Conservation (phyloP, 2,113 vertebrate species). For the Trochalopteron elliotii region DNA sequence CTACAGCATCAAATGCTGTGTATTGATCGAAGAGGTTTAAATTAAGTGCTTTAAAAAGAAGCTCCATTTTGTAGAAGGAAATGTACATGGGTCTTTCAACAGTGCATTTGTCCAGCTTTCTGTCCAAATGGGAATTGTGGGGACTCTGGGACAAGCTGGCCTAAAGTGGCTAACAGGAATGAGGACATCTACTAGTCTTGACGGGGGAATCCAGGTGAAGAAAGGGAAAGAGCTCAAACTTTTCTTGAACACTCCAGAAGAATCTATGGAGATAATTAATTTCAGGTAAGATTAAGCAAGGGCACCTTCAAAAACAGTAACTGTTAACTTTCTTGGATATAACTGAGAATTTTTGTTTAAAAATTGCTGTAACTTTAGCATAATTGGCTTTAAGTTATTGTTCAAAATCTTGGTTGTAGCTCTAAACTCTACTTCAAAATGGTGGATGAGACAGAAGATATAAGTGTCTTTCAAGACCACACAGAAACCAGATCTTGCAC, state of each 20-base stretch:
- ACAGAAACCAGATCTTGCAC: constrained; percentile 77
- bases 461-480: constrained; percentile 59
- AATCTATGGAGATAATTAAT: constrained; percentile 81
- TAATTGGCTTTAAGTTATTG: neutral
- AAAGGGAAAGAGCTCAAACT: constrained; percentile 82
- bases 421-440: constrained; percentile 75
- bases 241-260: constrained; percentile 84
- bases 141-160: constrained; percentile 77
- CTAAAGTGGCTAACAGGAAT: constrained; percentile 80
- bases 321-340: neutral
- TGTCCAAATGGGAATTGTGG: constrained; percentile 77
- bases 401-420: constrained; percentile 62
- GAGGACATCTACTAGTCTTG: constrained; percentile 76
- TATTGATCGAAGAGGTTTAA: neutral
- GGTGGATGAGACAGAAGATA: constrained; percentile 69
- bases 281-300: constrained; percentile 70
- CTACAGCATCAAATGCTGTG: neutral
- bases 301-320: neutral
- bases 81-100: neutral
- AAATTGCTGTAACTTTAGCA: neutral
- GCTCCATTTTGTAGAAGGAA: neutral
- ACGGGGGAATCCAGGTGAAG: constrained; percentile 82
- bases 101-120: constrained; percentile 80
- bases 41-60: neutral
- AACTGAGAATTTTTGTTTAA: neutral